Percentiles rank a stretch among this genome's conserved stretches.
Conservation (phyloP, 2,797 vertebrate genomes). For the Pseudochaenichthys georgianus region DNA sequence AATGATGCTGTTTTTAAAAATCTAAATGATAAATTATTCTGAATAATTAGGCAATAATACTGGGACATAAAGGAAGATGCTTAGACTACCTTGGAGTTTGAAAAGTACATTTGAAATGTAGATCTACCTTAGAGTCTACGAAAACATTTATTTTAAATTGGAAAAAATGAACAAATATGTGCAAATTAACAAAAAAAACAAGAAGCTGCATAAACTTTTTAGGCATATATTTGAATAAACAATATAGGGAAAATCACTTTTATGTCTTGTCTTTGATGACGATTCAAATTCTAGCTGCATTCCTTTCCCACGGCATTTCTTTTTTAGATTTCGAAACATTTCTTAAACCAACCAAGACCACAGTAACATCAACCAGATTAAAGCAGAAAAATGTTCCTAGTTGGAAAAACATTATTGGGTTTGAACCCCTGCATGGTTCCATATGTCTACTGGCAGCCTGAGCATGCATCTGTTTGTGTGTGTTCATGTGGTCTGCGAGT, state of each 20-base stretch:
- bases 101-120: not conserved
- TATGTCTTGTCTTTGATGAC: conserved; percentile 39
- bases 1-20: not conserved
- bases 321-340: conserved; percentile 62
- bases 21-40: not conserved
- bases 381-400: conserved; percentile 42
- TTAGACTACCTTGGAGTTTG: not conserved
- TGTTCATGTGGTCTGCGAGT: conserved; percentile 34
- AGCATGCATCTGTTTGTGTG: conserved; percentile 36
- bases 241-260: not conserved
- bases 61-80: not conserved
- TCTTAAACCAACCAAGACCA: conserved; percentile 68
- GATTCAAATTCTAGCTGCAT: conserved; percentile 60
- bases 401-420: conserved; percentile 65
- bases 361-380: conserved; percentile 72
- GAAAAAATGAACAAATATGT: not conserved
- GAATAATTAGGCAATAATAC: not conserved
- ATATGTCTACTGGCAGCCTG: conserved; percentile 59
- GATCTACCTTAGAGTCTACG: not conserved
- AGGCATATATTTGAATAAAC: not conserved
- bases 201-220: not conserved
- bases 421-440: conserved; percentile 66
- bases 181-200: not conserved
- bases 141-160: not conserved
- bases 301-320: conserved; percentile 72